These are phyloP conservation scores for Blennius ocellaris DNA, from an alignment of 2,113 vertebrate species.

Conservation along the genomic window DNA sequence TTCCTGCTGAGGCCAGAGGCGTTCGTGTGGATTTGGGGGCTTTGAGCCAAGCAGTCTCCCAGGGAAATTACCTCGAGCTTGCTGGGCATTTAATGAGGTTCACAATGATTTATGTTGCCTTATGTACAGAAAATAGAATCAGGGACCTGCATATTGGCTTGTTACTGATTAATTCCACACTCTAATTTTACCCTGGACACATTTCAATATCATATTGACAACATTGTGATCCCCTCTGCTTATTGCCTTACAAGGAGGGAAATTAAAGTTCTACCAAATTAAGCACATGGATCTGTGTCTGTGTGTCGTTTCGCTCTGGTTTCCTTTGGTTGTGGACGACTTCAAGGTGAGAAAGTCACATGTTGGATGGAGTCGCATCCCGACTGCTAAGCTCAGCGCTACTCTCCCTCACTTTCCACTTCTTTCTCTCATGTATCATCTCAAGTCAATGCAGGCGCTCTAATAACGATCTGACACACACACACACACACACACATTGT, in stretches of 20 bases:
- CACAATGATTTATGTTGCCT: slow-evolving; percentile 72
- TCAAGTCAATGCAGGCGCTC: slow-evolving; percentile 17
- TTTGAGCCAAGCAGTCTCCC: slow-evolving; percentile 56
- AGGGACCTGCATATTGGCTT: slow-evolving; percentile 64
- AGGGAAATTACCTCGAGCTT: slow-evolving; percentile 67
- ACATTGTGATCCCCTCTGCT: slow-evolving; percentile 31
- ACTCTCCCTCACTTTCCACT: not conserved
- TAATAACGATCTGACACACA: not conserved
- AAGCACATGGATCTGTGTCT: slow-evolving; percentile 17
- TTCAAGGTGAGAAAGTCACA: slow-evolving; percentile 31
- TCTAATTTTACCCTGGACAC: slow-evolving; percentile 64
- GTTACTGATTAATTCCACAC: slow-evolving; percentile 69
- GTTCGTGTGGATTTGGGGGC: slow-evolving; percentile 55
- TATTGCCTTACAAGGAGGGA: slow-evolving; percentile 46
- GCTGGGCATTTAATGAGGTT: slow-evolving; percentile 69
- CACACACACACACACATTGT: slow-evolving; percentile 8
- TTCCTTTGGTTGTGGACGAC: slow-evolving; percentile 6
- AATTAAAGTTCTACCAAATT: slow-evolving; percentile 54
- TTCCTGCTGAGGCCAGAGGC: slow-evolving; percentile 49
- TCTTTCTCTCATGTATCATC: slow-evolving; percentile 24
- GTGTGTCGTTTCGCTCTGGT: not conserved
- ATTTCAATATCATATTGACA: slow-evolving; percentile 68
- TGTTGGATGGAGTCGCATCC: slow-evolving; percentile 6
- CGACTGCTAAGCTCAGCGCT: slow-evolving; percentile 9
- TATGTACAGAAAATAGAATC: slow-evolving; percentile 69